phyloP scores from a whole-genome alignment of 2,797 vertebrate species.

The Melanogrammus aeglefinus region DNA sequence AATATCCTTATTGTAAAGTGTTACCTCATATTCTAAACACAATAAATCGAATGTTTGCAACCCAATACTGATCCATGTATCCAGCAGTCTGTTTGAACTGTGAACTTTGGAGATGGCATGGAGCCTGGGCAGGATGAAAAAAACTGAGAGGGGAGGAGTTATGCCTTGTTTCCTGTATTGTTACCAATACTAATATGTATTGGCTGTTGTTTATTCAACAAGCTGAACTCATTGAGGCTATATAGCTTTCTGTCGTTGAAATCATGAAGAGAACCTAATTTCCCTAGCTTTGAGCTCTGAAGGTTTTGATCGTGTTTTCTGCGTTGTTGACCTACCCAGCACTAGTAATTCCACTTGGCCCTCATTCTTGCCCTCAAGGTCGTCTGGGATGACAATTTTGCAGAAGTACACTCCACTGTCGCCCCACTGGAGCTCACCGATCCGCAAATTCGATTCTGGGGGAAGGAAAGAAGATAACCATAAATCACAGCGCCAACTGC shows the following conservation, averaged over 20 bases:
- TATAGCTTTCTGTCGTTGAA: too few relatives aligned
- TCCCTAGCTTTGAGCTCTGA: not conserved
- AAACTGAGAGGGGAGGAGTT: too few relatives aligned
- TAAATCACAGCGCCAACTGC: not conserved
- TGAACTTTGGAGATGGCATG: too few relatives aligned
- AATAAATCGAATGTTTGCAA: not conserved
- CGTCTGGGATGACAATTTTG: conserved; percentile 86
- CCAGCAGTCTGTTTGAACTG: too few relatives aligned
- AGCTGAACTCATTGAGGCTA: too few relatives aligned
- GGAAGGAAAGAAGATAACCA: conserved; percentile 16
- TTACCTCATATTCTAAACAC: not conserved
- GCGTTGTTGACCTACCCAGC: conserved; percentile 77
- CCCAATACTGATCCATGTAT: not conserved
- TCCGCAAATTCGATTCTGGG: conserved; percentile 90
- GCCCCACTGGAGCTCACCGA: conserved; percentile 93
- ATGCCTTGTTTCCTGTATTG: too few relatives aligned
- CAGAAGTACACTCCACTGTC: conserved; percentile 97
- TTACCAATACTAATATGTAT: too few relatives aligned
- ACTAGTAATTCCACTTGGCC: conserved; percentile 90
- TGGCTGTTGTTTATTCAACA: too few relatives aligned
- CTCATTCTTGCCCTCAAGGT: conserved; percentile 91
- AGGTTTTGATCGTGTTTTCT: not conserved
- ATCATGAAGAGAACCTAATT: too few relatives aligned
- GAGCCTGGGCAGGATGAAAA: too few relatives aligned
- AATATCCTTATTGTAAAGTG: too few relatives aligned